Base-by-base conservation (phyloP, 2,113 vertebrate genomes). In the Zosterops borbonicus region DNA sequence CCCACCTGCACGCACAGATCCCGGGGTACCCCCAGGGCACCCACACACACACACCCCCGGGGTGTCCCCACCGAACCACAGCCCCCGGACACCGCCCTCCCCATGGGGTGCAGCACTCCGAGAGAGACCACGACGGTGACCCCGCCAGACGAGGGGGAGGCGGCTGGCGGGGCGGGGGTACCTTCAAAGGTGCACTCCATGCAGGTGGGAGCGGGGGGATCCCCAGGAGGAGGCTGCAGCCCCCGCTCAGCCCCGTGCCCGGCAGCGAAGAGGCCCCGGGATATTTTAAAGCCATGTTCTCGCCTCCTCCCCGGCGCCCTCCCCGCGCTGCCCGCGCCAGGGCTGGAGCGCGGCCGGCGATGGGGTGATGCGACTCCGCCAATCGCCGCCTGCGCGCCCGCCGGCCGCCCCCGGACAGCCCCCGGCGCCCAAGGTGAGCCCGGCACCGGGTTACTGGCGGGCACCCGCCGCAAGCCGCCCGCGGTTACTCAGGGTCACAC, bases 331-430 rank as follows among this genome's bases (percentile, higher is more conserved):
- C 83, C 90, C 22, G 68, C 55, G 86, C 91, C 95, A 92, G 83
- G 69, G 83, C 94, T 82, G 95, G 89, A 94, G 89, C 97, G 95
- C 78, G 96, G 98, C 98, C 97, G 94, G 97, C 95, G 83, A 98
- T 99, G 99, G 99, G 99, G 99, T 99, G 99, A 99, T 99, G 97
- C 64, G 85, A 96, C 95, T 95, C 92, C 91, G 83, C 99, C 99
- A 99, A 99, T 99, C 98, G 98, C 98, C 97, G 94, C 90, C 94
- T 55, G 96, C 29, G 89, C 97, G 92, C 89, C 94, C 63, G 96
- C 47, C 90, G 79, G 80, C 91, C 89, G 63, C 84, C 94, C 84
- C 83, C 92, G 47, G 82, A 33, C 89, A 85, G 87, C 92, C 96
- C 97, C 77, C 11, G 69, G 83, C 53, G 28, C 35, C 79, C 85